Evolutionary conservation across 1,140 invertebrate species (phyloP).

Genomic region (Steinernema khuongi): DNA sequence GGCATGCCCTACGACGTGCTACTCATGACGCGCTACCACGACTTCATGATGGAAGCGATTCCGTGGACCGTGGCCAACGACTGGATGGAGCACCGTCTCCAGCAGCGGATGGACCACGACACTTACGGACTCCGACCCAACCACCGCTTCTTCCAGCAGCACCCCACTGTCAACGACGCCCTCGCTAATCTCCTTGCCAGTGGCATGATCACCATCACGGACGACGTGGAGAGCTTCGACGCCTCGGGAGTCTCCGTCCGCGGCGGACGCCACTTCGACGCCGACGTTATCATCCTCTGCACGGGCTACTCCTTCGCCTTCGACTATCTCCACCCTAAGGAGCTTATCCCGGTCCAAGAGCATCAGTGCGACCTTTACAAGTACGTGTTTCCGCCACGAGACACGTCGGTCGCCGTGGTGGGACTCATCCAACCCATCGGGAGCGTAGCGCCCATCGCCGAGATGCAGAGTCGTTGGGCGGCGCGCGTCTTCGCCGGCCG

Average conservation of each 20-base stretch:
- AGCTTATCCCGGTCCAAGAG: constrained; percentile 47
- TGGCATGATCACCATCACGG: constrained; percentile 60
- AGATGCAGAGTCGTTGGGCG: constrained; percentile 61
- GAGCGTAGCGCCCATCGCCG: constrained; percentile 62
- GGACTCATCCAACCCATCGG: constrained; percentile 64
- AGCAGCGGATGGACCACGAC: constrained; percentile 62
- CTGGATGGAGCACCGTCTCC: constrained; percentile 55
- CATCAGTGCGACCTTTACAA: constrained; percentile 63
- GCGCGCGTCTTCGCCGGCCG: constrained; percentile 45
- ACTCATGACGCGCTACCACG: constrained; percentile 40
- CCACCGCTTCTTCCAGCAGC: constrained; percentile 61
- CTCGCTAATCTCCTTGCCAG: constrained; percentile 62
- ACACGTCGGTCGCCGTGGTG: constrained; percentile 62
- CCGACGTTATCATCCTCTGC: constrained; percentile 59
- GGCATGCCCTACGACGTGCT: constrained; percentile 57
- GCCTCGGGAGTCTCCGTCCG: constrained; percentile 59
- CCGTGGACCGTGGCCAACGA: constrained; percentile 58
- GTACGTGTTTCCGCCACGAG: constrained; percentile 61
- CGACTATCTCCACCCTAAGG: constrained; percentile 57
- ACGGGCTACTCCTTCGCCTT: constrained; percentile 61
- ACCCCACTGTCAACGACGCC: constrained; percentile 65
- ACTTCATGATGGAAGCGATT: constrained; percentile 42
- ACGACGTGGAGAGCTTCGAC: constrained; percentile 58
- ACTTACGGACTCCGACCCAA: constrained; percentile 61
- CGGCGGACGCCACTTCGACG: constrained; percentile 44